Percentiles rank a stretch among this genome's conserved stretches.
Conservation (phyloP, 2,888 invertebrate species). For the Aphidoletes aphidimyza region DNA sequence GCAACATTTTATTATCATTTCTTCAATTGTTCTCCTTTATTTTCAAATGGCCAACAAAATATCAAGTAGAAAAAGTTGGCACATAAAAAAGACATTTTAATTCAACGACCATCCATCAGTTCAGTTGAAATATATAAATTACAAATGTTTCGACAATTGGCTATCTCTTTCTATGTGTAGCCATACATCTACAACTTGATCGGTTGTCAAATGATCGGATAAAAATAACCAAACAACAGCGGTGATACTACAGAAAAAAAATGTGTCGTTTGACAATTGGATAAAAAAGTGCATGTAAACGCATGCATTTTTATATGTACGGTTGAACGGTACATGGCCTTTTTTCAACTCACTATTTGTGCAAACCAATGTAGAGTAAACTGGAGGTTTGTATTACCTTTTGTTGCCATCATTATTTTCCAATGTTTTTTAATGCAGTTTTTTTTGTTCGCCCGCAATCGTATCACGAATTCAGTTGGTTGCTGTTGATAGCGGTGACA, state of each 20-base stretch:
- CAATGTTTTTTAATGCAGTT: neutral
- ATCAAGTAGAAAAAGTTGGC: too few species aligned
- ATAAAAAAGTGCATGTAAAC: neutral
- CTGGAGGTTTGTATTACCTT: neutral
- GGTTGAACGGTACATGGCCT: too few species aligned
- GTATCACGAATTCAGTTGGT: neutral
- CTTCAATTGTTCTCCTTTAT: too few species aligned
- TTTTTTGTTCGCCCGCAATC: neutral
- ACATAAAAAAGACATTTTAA: too few species aligned
- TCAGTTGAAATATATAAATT: neutral
- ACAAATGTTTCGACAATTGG: neutral
- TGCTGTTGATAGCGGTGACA: neutral
- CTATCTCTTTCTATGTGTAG: neutral
- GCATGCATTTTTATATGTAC: neutral
- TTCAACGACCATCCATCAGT: too few species aligned
- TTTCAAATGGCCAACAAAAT: too few species aligned
- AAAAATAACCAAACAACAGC: constrained; percentile 45
- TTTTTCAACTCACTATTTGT: too few species aligned
- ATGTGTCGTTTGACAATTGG: neutral
- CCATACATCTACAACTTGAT: neutral
- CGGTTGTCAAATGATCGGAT: constrained; percentile 36
- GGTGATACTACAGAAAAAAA: neutral
- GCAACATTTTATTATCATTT: too few species aligned
- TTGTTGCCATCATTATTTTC: neutral
- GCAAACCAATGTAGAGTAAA: too few species aligned